A percentile compares a stretch with the other conserved stretches of the same genome.
These are phyloP conservation scores for Callitettix versicolor DNA, from an alignment of 1,140 invertebrate species.

Conservation along the genomic window DNA sequence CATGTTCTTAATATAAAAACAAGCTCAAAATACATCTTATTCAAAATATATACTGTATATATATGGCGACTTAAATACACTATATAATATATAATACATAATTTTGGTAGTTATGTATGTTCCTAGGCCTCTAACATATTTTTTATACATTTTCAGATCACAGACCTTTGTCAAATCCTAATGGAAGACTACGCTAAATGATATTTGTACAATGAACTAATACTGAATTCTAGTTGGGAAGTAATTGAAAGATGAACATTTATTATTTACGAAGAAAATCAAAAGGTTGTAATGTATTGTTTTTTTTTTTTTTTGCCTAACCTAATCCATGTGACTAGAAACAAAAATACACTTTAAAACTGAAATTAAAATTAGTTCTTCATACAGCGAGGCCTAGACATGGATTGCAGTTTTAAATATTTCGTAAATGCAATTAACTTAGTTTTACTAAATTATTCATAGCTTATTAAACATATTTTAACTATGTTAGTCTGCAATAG, in stretches of 20 bases:
- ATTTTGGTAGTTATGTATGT: not conserved
- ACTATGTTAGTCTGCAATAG: too few relatives aligned
- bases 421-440: too few relatives aligned
- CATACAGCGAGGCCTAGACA: too few relatives aligned
- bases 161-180: constrained; percentile 6
- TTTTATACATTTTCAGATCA: constrained; percentile 4
- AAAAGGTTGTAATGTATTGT: not conserved
- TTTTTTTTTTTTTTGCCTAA: not conserved
- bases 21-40: constrained; percentile 4
- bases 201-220: constrained; percentile 2
- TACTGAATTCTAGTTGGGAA: not conserved
- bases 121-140: not conserved
- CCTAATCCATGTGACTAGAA: not conserved
- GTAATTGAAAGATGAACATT: not conserved
- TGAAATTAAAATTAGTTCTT: not conserved
- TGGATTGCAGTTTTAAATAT: too few relatives aligned
- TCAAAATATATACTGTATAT: not conserved
- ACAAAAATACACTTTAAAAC: not conserved
- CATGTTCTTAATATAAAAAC: constrained; percentile 13
- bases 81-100: not conserved
- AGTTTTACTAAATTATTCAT: too few relatives aligned
- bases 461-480: too few relatives aligned
- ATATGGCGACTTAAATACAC: constrained; percentile 4
- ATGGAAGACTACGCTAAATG: constrained; percentile 6
- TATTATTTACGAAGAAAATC: not conserved